Evolutionary conservation across 2,888 invertebrate species (phyloP), one percentile per base, ranked within the genome.

Genomic region (Prenolepis imparis): DNA sequence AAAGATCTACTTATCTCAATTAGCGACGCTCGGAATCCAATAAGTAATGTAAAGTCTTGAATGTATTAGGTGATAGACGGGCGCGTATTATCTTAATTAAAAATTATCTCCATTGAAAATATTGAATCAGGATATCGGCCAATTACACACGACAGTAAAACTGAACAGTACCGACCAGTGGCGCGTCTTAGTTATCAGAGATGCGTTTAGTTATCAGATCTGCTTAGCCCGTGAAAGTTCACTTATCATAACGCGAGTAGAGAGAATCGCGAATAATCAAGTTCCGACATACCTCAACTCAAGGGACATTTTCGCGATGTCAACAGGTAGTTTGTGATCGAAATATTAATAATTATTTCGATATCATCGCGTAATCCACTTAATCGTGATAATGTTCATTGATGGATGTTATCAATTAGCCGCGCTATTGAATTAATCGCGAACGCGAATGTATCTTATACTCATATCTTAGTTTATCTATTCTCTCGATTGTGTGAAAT

Each of bases 1-100:
- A 18, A 44, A 78, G 41, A 15, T n/a, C 8, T 6, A 18, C n/a
- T 8, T 52, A 52, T 52, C 52, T 52, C 57, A 41, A 80, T 84
- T 68, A 82, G 15, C 28, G 24, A 61, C 82, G 63, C 78, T 77
- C 77, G 84, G 73, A 80, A 63, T 32, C 67, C 83, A 80, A 80
- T 82, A 80, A 64, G 63, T 81, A 84, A 84, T 73, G 48, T 48
- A 61, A 59, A 59, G 41, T 61, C 57, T 64, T 21, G 18, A 21
- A 24, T 48, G 32, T 44, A 39, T 39, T 55, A 67, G 28, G 18
- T 36, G 59, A 32, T 12, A 41, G 15, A 44, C 15, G 36, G 21
- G 3, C 41, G 59, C 68, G n/a, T 41, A 78, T 70, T 44, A 48
- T 72, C 18, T 18, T 1, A 44, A 67, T 36, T 59, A 24, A 70